A percentile compares a stretch with the other conserved stretches of the same genome.
These are phyloP conservation scores for Potamilus streckersoni DNA, from an alignment of 1,140 invertebrate species.

Conservation along the genomic window DNA sequence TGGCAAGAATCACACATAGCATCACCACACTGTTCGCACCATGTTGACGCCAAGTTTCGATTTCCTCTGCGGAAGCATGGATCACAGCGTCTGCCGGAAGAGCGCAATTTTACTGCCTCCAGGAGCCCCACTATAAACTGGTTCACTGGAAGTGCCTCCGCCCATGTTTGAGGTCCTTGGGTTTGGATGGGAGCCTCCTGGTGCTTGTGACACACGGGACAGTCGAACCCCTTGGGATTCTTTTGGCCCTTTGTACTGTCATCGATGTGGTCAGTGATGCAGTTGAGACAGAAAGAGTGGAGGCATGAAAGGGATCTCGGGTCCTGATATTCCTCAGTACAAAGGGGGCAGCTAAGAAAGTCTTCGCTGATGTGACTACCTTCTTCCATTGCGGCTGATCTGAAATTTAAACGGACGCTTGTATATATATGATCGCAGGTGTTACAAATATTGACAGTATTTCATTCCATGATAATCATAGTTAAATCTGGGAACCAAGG, in stretches of 20 bases:
- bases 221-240: slow-evolving; percentile 28
- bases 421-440: too few species aligned
- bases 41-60: slow-evolving; percentile 24
- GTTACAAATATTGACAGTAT: too few species aligned
- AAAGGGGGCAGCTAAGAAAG: slow-evolving; percentile 32
- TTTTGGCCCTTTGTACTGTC: slow-evolving; percentile 23
- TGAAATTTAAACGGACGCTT: too few species aligned
- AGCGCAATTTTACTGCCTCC: slow-evolving; percentile 29
- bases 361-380: slow-evolving; percentile 23
- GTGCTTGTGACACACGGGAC: slow-evolving; percentile 27
- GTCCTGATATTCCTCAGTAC: slow-evolving; percentile 31
- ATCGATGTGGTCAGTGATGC: slow-evolving; percentile 34
- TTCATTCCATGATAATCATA: too few species aligned
- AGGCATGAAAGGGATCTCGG: slow-evolving; percentile 28
- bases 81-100: slow-evolving; percentile 30
- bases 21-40: slow-evolving; percentile 40
- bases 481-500: too few species aligned
- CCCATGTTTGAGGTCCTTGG: slow-evolving; percentile 25
- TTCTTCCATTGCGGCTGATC: background rate
- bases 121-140: slow-evolving; percentile 36
- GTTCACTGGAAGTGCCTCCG: slow-evolving; percentile 28
- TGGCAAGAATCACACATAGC: slow-evolving; percentile 38
- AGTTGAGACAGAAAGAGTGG: slow-evolving; percentile 33
- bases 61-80: slow-evolving; percentile 30
- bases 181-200: slow-evolving; percentile 18